Evolutionary conservation across 2,888 invertebrate species (phyloP).

Genomic region (Gastrophysa polygoni): DNA sequence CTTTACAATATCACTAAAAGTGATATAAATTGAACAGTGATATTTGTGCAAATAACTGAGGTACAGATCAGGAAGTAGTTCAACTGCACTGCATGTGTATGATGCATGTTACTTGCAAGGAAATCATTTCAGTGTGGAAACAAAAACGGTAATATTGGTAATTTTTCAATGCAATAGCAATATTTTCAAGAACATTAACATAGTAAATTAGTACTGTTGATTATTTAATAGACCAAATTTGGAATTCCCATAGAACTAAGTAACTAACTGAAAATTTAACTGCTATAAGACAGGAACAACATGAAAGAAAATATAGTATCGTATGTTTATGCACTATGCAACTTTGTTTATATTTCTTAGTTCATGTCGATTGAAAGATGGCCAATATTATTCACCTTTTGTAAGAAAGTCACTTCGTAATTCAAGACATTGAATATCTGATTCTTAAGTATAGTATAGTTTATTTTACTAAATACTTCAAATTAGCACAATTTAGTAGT

Average conservation of each 20-base stretch:
- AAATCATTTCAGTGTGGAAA: conserved; percentile 9
- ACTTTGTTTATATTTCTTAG: too few species aligned
- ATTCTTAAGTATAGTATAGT: conserved; percentile 8
- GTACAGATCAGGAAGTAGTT: conserved; percentile 26
- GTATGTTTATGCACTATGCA: too few species aligned
- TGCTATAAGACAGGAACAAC: too few species aligned
- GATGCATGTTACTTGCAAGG: conserved; percentile 30
- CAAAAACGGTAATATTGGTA: conserved; percentile 2
- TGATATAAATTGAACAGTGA: conserved; percentile 34
- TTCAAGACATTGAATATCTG: not conserved
- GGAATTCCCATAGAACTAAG: too few species aligned
- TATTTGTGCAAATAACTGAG: conserved; percentile 30
- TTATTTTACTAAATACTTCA: conserved; percentile 13
- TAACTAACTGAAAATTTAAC: too few species aligned
- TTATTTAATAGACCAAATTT: too few species aligned
- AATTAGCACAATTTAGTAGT: conserved; percentile 46
- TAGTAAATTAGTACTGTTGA: too few species aligned
- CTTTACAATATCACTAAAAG: conserved; percentile 44
- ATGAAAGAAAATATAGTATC: too few species aligned
- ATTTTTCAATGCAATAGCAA: not conserved
- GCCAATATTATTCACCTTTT: not conserved
- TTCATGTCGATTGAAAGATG: too few species aligned
- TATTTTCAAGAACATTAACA: too few species aligned
- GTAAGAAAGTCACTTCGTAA: not conserved
- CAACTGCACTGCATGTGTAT: conserved; percentile 27